Evolutionary conservation across 2,113 vertebrate species (phyloP).

Genomic region (Prinia subflava): DNA sequence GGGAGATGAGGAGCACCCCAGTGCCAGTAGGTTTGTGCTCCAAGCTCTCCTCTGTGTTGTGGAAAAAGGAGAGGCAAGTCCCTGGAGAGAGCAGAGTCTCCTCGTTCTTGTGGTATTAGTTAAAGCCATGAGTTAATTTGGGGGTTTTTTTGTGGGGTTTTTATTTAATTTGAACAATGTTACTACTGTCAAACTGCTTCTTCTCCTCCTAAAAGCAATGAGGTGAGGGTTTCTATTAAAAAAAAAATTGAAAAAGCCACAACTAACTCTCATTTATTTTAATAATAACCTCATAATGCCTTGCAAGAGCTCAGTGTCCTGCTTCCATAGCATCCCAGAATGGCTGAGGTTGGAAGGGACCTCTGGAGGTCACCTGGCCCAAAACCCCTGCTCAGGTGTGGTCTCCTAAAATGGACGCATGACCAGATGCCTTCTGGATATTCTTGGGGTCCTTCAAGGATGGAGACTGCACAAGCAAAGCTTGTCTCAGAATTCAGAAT

Average conservation of each 20-base stretch:
- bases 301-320: neutral
- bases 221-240: neutral
- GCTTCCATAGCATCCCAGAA: neutral
- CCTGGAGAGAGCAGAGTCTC: neutral
- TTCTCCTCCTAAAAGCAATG: neutral
- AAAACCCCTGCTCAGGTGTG: neutral
- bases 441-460: neutral
- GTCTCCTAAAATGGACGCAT: neutral
- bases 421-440: neutral
- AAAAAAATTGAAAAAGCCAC: neutral
- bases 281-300: neutral
- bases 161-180: neutral
- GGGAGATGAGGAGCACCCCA: neutral
- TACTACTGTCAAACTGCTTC: neutral
- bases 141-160: neutral
- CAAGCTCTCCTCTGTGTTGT: neutral
- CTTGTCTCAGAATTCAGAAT: neutral
- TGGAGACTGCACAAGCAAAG: neutral
- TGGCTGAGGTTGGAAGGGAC: neutral
- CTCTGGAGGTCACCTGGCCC: neutral
- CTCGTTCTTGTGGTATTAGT: rapidly evolving
- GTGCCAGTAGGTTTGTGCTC: neutral
- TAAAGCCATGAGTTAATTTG: neutral
- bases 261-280: neutral
- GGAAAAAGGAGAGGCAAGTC: neutral